These are phyloP conservation scores for Tuta absoluta DNA, from an alignment of 2,888 invertebrate species.

Conservation along the genomic window DNA sequence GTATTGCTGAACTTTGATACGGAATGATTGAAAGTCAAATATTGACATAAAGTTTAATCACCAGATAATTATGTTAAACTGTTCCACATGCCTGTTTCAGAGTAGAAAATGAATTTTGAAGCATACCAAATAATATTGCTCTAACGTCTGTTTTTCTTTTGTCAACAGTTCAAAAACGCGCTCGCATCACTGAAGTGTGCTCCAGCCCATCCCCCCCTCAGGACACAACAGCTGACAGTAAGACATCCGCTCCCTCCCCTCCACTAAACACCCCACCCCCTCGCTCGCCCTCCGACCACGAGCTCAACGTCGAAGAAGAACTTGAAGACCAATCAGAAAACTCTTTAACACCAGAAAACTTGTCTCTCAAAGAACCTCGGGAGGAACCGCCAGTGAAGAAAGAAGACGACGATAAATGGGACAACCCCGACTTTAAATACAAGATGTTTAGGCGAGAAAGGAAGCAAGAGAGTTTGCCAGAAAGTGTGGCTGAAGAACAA, in stretches of 20 bases:
- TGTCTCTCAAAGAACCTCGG: slow-evolving; percentile 87
- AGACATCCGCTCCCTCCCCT: slow-evolving; percentile 62
- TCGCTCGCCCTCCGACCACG: slow-evolving; percentile 74
- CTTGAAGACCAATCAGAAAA: slow-evolving; percentile 74
- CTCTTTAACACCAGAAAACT: slow-evolving; percentile 88
- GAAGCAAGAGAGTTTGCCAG: slow-evolving; percentile 51
- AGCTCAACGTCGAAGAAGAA: slow-evolving; percentile 81
- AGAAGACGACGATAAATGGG: slow-evolving; percentile 76
- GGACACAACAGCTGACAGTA: slow-evolving; percentile 54
- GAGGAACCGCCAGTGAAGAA: slow-evolving; percentile 76
- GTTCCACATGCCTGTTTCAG: too few species aligned
- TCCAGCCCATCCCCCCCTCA: slow-evolving; percentile 69
- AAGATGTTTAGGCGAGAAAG: slow-evolving; percentile 66
- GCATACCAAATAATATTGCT: too few species aligned
- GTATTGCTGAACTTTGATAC: too few species aligned
- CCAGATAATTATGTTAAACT: too few species aligned
- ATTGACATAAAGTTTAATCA: too few species aligned
- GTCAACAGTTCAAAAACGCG: slow-evolving; percentile 76
- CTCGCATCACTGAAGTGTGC: slow-evolving; percentile 73
- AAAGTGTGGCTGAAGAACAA: slow-evolving; percentile 51
- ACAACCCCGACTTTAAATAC: slow-evolving; percentile 67
- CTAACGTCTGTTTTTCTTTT: slow-evolving; percentile 37
- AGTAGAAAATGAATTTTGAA: too few species aligned
- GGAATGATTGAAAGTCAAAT: too few species aligned
- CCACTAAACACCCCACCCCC: slow-evolving; percentile 68